Evolutionary conservation across 2,113 vertebrate genomes (phyloP), one percentile per base, ranked within the genome.

Genomic region (Tor tambroides): DNA sequence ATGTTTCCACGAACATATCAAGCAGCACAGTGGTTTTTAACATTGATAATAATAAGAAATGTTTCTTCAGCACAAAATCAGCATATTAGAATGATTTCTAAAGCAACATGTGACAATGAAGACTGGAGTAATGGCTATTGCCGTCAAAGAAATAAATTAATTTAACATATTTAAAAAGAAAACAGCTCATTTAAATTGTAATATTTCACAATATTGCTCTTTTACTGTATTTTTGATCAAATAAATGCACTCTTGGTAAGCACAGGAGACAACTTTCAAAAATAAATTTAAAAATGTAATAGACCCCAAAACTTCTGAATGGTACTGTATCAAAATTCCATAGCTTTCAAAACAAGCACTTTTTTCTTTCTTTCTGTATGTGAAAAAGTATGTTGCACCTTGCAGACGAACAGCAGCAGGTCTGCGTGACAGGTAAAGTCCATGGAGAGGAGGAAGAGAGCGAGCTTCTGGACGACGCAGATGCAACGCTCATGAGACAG

Each of bases 361-460:
- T 5, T 54, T 54, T 54, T 54, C 17, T 3, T 12, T 41, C 38
- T 4, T 14, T 14, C 4, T 32, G 14, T 4, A 32, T 67, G 35
- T n/a, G 3, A 23, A 56, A 28, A 83, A 28, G 4, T 28, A 19
- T 19, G n/a, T n/a, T 21, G 91, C 95, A 99, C 98, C 97, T 99
- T 99, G 95, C 98, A 99, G 90, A 99, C 97, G 89, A 99, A 99
- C 1, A 99, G 93, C 89, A 99, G 95, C 77, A 99, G 96, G 94
- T 99, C 98, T 12, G 98, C 98, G 72, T 99, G 98, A 90, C 98
- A 99, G 86, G 98, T 99, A 84, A 99, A 99, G 93, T 99, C 98
- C 98, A 99, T 99, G 76, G 98, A 99, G 32, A 99, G 96, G 4
- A 99, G 96, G 91, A 99, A 99, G 21, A 98, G 96, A 17, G 96